Evolutionary conservation across 37 sponge, comb jelly and placozoan genomes (phyloP).

Genomic region (Chondrosia reniformis): DNA sequence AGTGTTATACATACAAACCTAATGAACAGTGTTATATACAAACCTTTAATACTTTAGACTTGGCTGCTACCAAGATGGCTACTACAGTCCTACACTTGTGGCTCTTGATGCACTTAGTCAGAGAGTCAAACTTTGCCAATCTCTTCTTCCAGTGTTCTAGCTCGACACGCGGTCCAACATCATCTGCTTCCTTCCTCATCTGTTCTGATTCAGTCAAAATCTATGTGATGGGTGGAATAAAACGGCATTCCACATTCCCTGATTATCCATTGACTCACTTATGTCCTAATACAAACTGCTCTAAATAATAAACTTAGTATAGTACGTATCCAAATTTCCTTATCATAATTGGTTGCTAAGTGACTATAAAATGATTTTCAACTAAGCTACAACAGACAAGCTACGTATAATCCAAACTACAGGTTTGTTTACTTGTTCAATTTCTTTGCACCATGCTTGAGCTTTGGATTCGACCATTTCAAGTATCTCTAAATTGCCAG

Average conservation of each 20-base stretch:
- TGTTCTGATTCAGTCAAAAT: constrained; percentile 93
- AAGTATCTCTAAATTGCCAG: constrained; percentile 77
- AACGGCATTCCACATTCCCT: no score
- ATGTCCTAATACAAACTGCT: no score
- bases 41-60: constrained; percentile 87
- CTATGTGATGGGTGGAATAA: not conserved
- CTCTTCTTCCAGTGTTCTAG: constrained; percentile 99
- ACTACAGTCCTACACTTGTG: constrained; percentile 85
- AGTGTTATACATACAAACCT: no score
- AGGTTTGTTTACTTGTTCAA: constrained; percentile 93
- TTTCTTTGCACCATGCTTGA: constrained; percentile 88
- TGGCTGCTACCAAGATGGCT: constrained; percentile 85
- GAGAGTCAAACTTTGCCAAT: constrained; percentile 95
- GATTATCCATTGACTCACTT: no score
- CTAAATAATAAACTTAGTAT: no score
- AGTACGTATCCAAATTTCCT: no score
- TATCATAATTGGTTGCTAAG: no score
- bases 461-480: constrained; percentile 76
- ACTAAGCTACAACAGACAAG: no score
- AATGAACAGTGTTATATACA: not conserved
- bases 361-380: no score
- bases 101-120: constrained; percentile 78
- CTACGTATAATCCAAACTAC: no score
- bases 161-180: constrained; percentile 90
- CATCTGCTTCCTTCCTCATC: constrained; percentile 97